phyloP scores from a whole-genome alignment of 2,888 invertebrate genomes.

The Phragmatobia fuliginosa region DNA sequence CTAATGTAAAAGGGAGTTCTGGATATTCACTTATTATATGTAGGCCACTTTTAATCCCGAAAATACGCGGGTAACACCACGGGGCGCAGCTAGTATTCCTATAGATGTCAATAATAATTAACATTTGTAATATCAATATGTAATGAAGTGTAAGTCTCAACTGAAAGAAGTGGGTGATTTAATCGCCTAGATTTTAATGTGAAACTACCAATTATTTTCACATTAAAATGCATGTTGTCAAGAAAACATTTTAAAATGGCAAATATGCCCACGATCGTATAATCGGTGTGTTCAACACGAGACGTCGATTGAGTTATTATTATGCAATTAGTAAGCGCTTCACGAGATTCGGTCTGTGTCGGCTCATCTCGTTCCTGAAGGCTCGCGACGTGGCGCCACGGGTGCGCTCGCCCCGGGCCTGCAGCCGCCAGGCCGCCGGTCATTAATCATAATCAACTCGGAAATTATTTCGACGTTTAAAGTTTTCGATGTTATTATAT shows the following conservation, averaged over 20 bases:
- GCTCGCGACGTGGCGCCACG: constrained; percentile 65
- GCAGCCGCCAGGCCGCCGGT: constrained; percentile 64
- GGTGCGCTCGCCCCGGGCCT: constrained; percentile 58
- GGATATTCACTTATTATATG: too few species aligned
- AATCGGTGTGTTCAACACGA: constrained; percentile 66
- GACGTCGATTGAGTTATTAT: constrained; percentile 82
- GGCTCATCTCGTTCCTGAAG: constrained; percentile 44
- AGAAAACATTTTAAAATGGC: constrained; percentile 42
- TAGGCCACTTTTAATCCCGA: too few species aligned
- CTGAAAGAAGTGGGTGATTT: constrained; percentile 21
- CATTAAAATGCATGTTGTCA: constrained; percentile 37
- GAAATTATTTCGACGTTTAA: constrained; percentile 84
- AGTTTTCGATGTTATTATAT: constrained; percentile 75
- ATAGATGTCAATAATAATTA: too few species aligned
- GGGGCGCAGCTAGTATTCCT: too few species aligned
- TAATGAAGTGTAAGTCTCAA: constrained; percentile 9
- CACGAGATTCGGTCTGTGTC: constrained; percentile 61
- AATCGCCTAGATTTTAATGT: constrained; percentile 17
- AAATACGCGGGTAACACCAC: too few species aligned
- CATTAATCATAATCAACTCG: constrained; percentile 85
- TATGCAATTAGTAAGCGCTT: constrained; percentile 78
- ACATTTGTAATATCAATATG: constrained; percentile 12
- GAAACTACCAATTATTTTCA: constrained; percentile 43
- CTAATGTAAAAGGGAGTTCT: too few species aligned
- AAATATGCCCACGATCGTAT: constrained; percentile 50